Evolutionary conservation across 2,797 vertebrate species (phyloP).

Genomic region (Chaetophractus vellerosus): DNA sequence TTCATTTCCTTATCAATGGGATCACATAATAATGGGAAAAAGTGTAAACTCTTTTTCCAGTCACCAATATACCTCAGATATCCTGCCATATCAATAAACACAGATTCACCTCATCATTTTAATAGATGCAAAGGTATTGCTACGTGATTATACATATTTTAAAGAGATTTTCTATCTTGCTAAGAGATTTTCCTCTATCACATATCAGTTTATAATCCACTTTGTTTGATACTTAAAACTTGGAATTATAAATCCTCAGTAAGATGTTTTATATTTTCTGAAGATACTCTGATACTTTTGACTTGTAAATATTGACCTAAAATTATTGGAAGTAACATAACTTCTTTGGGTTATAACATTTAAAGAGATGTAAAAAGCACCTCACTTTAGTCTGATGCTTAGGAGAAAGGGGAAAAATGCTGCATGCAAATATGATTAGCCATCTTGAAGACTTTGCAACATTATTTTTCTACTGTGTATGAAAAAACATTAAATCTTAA

Average conservation of each 20-base stretch:
- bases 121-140: neutral
- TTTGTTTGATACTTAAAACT: constrained; percentile 45
- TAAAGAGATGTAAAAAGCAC: neutral
- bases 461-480: neutral
- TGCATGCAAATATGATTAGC: neutral
- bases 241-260: constrained; percentile 19
- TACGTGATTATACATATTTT: neutral
- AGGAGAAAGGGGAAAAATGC: neutral
- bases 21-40: neutral
- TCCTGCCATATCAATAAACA: neutral
- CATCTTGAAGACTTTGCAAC: neutral
- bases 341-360: neutral
- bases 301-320: neutral
- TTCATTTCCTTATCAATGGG: neutral
- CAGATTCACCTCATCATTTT: neutral
- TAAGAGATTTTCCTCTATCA: constrained; percentile 3
- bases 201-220: neutral
- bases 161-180: neutral
- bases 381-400: constrained; percentile 27
- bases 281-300: constrained; percentile 32
- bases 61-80: neutral
- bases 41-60: neutral
- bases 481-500: constrained; percentile 30
- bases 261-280: constrained; percentile 39
- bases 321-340: constrained; percentile 28